Percentiles rank a stretch among this genome's conserved stretches.
These are phyloP conservation scores for Anthoscopus minutus DNA, from an alignment of 2,113 vertebrate genomes.

Conservation along the genomic window DNA sequence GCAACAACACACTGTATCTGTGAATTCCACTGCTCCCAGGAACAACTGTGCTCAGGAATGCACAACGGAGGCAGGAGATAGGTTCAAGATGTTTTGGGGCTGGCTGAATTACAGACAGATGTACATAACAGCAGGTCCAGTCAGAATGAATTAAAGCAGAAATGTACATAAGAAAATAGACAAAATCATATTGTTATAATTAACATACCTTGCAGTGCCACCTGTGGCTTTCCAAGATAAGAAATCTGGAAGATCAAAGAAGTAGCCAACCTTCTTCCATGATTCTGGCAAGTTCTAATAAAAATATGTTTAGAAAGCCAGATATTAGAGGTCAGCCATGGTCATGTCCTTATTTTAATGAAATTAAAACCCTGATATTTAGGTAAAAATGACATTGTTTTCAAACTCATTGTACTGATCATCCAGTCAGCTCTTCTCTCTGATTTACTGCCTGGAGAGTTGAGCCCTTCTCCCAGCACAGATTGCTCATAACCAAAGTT, in stretches of 20 bases:
- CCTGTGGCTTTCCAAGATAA: conserved; percentile 94
- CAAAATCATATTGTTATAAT: conserved; percentile 13
- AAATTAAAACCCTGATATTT: not conserved
- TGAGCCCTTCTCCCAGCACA: not conserved
- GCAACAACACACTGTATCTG: not conserved
- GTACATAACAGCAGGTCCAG: conserved; percentile 52
- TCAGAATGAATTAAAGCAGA: conserved; percentile 64
- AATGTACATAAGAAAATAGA: conserved; percentile 21
- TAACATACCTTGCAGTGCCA: conserved; percentile 83
- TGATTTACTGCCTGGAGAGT: not conserved
- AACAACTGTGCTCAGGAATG: conserved; percentile 50
- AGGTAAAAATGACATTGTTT: not conserved
- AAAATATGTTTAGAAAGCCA: conserved; percentile 42
- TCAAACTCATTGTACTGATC: not conserved
- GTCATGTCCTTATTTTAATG: not conserved
- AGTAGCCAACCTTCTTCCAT: conserved; percentile 79
- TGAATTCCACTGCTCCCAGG: conserved; percentile 38
- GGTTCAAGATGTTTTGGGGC: conserved; percentile 73
- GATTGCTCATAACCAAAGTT: not conserved
- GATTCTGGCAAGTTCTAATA: conserved; percentile 71
- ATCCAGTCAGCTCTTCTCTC: not conserved
- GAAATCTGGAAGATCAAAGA: conserved; percentile 96
- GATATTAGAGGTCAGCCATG: not conserved
- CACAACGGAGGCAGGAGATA: conserved; percentile 57
- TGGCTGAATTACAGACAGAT: conserved; percentile 72